Percentiles rank a stretch among this genome's conserved stretches.
phyloP scores from a whole-genome alignment of 2,797 vertebrate genomes.

The Vultur gryphus region DNA sequence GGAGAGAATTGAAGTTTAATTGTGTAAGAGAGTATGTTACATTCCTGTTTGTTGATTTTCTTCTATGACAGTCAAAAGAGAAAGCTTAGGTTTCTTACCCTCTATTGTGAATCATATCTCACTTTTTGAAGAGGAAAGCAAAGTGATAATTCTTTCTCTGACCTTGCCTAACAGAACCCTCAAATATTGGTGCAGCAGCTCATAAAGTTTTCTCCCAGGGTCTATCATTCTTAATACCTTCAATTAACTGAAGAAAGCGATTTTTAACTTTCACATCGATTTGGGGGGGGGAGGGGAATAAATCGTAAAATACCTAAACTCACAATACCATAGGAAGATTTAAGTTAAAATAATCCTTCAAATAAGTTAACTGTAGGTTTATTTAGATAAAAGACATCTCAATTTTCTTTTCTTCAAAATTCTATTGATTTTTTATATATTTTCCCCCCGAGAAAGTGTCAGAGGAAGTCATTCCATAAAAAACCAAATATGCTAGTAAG shows the following conservation, averaged over 20 bases:
- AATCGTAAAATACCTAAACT: neutral
- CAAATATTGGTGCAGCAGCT: neutral
- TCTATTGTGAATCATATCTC: neutral
- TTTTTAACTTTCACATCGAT: neutral
- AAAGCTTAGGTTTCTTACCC: neutral
- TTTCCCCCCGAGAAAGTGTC: neutral
- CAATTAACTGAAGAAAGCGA: neutral
- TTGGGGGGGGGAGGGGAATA: neutral
- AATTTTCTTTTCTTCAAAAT: neutral
- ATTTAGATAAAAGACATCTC: neutral
- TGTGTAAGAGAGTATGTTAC: neutral
- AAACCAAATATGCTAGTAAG: neutral
- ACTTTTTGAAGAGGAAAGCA: neutral
- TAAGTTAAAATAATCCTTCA: neutral
- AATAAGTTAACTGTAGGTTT: neutral
- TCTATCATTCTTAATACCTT: neutral
- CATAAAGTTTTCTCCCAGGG: neutral
- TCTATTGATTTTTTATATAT: neutral
- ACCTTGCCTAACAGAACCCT: neutral
- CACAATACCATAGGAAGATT: neutral
- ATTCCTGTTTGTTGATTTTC: neutral
- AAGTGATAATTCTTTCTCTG: neutral
- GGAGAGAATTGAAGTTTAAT: neutral
- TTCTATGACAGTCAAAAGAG: neutral
- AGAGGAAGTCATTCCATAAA: neutral